Percentiles rank a stretch among this genome's conserved stretches.
phyloP scores from a whole-genome alignment of 2,888 invertebrate genomes.

The Agrotis ipsilon region DNA sequence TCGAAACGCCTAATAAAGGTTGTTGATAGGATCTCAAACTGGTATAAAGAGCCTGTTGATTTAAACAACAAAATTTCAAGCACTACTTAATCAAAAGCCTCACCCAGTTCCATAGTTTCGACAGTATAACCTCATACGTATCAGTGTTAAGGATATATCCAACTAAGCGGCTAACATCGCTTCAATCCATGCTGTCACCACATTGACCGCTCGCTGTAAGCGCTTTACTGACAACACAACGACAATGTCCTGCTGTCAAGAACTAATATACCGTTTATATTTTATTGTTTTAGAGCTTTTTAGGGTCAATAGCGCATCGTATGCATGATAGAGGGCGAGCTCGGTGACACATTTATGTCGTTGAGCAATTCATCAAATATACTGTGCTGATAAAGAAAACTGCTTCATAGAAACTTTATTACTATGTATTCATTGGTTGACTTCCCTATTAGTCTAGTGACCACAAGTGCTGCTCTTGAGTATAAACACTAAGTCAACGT shows the following conservation, averaged over 20 bases:
- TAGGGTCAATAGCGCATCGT: constrained; percentile 51
- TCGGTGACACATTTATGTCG: constrained; percentile 53
- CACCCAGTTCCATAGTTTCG: not conserved
- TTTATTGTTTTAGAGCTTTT: constrained; percentile 53
- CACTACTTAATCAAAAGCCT: constrained; percentile 7
- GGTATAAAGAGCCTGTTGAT: not conserved
- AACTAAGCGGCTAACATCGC: constrained; percentile 21
- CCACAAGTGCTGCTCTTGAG: too few relatives aligned
- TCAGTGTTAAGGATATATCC: not conserved
- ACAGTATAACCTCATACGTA: constrained; percentile 4
- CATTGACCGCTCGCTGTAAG: constrained; percentile 17
- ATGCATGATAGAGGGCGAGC: constrained; percentile 40
- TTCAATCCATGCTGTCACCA: constrained; percentile 39
- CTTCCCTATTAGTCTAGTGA: too few relatives aligned
- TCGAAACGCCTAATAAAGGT: constrained; percentile 18
- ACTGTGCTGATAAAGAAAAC: constrained; percentile 26
- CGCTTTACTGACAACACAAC: constrained; percentile 24
- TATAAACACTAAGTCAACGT: too few relatives aligned
- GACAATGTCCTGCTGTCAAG: constrained; percentile 41
- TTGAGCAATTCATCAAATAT: constrained; percentile 46
- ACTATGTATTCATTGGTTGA: not conserved
- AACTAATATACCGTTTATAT: constrained; percentile 39
- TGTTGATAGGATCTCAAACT: constrained; percentile 21
- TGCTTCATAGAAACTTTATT: not conserved
- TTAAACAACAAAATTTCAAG: not conserved